Conservation (phyloP, 2,113 vertebrate genomes). For the Emydocephalus ijimae region DNA sequence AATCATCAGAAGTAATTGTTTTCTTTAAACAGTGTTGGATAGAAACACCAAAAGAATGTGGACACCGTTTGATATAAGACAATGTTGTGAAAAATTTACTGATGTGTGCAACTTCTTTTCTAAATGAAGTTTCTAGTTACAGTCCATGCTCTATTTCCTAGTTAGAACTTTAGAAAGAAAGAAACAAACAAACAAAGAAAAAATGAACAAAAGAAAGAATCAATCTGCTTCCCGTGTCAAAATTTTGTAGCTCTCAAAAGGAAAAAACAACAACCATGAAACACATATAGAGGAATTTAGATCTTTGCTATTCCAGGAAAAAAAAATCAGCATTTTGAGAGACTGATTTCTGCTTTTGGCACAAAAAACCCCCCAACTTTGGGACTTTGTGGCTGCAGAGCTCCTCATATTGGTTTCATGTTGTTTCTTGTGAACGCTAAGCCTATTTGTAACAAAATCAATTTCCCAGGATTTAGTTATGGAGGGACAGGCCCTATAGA, state of each 20-base stretch:
- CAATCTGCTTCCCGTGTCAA: neutral
- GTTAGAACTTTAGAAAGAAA: neutral
- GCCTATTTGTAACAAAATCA: neutral
- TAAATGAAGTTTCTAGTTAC: neutral
- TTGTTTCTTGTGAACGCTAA: neutral
- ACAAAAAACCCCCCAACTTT: neutral
- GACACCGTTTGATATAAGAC: neutral
- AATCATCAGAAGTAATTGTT: neutral
- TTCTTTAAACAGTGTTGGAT: neutral
- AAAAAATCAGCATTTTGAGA: neutral
- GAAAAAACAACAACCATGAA: neutral
- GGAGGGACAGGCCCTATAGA: neutral
- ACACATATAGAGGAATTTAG: neutral
- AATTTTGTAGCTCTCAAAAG: neutral
- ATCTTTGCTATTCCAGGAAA: neutral
- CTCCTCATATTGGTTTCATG: neutral
- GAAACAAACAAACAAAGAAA: neutral
- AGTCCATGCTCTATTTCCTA: neutral
- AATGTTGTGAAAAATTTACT: neutral
- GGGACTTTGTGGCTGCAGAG: neutral
- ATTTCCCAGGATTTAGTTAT: neutral
- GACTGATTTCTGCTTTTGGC: neutral
- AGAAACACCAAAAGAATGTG: neutral
- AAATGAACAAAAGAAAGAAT: neutral
- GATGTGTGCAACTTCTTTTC: neutral